Conservation (phyloP, 2,888 invertebrate genomes). For the Trisateles emortualis region DNA sequence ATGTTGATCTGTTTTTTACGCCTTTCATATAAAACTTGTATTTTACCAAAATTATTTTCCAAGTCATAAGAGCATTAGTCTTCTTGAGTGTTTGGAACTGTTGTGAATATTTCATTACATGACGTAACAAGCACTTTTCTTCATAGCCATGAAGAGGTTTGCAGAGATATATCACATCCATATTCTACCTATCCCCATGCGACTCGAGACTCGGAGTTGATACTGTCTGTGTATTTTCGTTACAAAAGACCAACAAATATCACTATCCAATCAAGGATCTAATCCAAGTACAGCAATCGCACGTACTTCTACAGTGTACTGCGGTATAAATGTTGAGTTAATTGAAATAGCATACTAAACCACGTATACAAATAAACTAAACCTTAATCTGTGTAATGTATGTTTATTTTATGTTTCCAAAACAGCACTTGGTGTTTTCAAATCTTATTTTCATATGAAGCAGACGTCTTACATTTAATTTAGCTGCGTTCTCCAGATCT, state of each 20-base stretch:
- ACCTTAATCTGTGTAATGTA: conserved; percentile 14
- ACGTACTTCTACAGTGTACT: too few relatives aligned
- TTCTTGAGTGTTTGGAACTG: too few relatives aligned
- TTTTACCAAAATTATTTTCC: not conserved
- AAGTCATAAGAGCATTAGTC: too few relatives aligned
- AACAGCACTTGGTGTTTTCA: conserved; percentile 12
- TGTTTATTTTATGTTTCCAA: conserved; percentile 9
- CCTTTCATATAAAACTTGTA: not conserved
- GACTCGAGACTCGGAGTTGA: too few relatives aligned
- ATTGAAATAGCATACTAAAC: not conserved
- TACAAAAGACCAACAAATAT: too few relatives aligned
- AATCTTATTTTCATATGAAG: conserved; percentile 12
- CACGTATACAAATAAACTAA: not conserved
- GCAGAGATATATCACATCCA: not conserved
- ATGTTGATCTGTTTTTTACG: not conserved
- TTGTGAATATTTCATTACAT: too few relatives aligned
- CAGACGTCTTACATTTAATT: conserved; percentile 6
- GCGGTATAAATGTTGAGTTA: not conserved
- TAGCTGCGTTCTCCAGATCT: conserved; percentile 2
- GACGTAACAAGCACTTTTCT: too few relatives aligned
- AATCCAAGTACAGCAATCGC: too few relatives aligned
- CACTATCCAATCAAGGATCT: too few relatives aligned
- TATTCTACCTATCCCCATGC: too few relatives aligned
- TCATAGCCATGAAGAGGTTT: too few relatives aligned
- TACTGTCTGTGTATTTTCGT: too few relatives aligned